Base-by-base conservation (phyloP, 2,888 invertebrate genomes). In the Cerastoderma edule region DNA sequence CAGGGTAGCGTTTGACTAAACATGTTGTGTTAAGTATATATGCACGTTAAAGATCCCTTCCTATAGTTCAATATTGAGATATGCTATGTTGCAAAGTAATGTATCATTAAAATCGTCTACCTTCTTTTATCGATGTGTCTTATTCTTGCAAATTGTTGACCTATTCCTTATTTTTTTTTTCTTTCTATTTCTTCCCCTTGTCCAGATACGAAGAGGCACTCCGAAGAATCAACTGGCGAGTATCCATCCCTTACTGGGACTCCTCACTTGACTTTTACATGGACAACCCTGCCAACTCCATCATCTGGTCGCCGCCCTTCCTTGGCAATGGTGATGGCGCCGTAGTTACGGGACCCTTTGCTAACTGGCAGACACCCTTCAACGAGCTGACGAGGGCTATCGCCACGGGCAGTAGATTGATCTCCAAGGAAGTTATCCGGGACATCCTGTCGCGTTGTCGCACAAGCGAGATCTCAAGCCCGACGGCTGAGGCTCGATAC, bases 201-300 rank as follows among this genome's bases (percentile, higher is more conserved):
- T 75, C 22, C 67, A 89, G 89, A 66, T 79, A 83, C 57, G 89
- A 89, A 57, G 83, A 87, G 13, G 88, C 89, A 3, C 72, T 89
- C 13, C 72, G 84, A 16, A 82, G 86, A 50, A 78, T 86, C 8
- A 85, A 85, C 50, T 83, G 83, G 0, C 69, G 72, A 0, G 76
- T 88, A 1, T 81, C 85, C 19, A 33, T 90, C 5, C 88, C 89
- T 1, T 90, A 88, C 78, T 89, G 87, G 87, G 89, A 89, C 68
- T 83, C 84, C 10, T 75, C 83, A 6, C 67, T 88, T 8, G 88
- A 88, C 71, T 80, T 79, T 22, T 83, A 83, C 32, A 78, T 88
- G 33, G 83, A 76, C 6, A 75, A 84, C 30, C 83, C 87, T 1
- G 69, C 72, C 0, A 57, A 80, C 27, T 88, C 89, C 16, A 77